Conservation (phyloP, 1,140 invertebrate species). For the Drosophila sucinea region DNA sequence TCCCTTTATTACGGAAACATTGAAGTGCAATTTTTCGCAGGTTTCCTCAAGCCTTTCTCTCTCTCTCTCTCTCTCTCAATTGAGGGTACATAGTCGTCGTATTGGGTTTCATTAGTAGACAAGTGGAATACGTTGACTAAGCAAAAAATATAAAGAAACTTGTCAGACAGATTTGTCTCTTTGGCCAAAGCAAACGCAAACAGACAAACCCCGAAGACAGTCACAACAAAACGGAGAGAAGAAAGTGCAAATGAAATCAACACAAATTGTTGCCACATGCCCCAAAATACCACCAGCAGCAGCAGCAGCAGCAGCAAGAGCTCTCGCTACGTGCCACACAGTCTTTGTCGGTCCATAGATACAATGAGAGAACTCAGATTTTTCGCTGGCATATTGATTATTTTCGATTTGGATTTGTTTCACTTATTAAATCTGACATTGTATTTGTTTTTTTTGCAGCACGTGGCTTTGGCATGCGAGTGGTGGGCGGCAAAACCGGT, state of each 20-base stretch:
- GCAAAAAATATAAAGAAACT: constrained; percentile 11
- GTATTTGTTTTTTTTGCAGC: constrained; percentile 84
- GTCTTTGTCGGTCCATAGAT: background rate
- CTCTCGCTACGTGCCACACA: background rate
- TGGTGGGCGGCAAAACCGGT: constrained; percentile 94
- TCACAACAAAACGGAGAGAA: constrained; percentile 35
- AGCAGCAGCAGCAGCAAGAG: background rate
- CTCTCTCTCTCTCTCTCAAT: no score
- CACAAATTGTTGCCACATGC: constrained; percentile 66
- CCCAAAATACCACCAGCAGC: background rate
- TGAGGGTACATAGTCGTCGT: background rate
- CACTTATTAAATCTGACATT: constrained; percentile 61
- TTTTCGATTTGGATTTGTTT: constrained; percentile 25
- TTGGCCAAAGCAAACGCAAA: background rate
- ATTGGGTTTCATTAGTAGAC: background rate
- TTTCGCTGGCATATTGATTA: constrained; percentile 60
- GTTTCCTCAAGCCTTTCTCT: no score
- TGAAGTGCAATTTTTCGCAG: background rate
- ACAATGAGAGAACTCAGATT: constrained; percentile 7
- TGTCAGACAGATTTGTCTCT: constrained; percentile 10
- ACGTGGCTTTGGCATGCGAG: constrained; percentile 95
- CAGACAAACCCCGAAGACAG: constrained; percentile 5
- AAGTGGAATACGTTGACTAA: background rate
- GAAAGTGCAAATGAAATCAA: constrained; percentile 77
- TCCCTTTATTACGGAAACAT: no score